Percentiles rank a stretch among this genome's conserved stretches.
Evolutionary conservation across 2,888 invertebrate genomes (phyloP).

Genomic region (Amiota mariae): DNA sequence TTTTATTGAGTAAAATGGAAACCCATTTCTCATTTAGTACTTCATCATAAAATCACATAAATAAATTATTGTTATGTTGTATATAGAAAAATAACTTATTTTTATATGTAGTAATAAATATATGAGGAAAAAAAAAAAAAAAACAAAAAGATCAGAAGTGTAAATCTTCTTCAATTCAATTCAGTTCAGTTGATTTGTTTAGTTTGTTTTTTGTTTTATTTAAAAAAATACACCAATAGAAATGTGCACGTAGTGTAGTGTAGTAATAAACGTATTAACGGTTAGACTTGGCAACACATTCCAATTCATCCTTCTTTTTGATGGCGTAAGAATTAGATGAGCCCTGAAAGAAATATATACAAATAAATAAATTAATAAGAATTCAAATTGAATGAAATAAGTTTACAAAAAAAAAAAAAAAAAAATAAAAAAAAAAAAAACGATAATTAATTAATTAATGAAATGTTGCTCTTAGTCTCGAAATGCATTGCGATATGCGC

Average conservation of each 20-base stretch:
- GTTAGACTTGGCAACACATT: conserved; percentile 99
- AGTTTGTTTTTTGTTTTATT: conserved; percentile 29
- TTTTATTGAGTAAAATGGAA: no score
- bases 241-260: conserved; percentile 51
- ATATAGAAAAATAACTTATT: no score
- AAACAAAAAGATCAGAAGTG: conserved; percentile 4
- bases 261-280: conserved; percentile 81
- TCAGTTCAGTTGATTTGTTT: conserved; percentile 41
- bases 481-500: conserved; percentile 30
- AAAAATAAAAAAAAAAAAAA: no score
- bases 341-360: conserved; percentile 77
- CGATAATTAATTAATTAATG: background rate
- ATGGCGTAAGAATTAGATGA: conserved; percentile 99
- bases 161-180: conserved; percentile 32
- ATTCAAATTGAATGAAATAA: background rate
- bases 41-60: no score
- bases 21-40: no score
- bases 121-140: conserved; percentile 50
- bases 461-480: conserved; percentile 43
- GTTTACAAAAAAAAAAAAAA: background rate
- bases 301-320: conserved; percentile 99
- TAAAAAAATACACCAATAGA: conserved; percentile 33
- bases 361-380: conserved; percentile 15
- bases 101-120: conserved; percentile 18
- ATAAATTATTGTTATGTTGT: no score